phyloP scores from a whole-genome alignment of 2,113 vertebrate genomes.

The Gnathonemus echidnorhynchus region DNA sequence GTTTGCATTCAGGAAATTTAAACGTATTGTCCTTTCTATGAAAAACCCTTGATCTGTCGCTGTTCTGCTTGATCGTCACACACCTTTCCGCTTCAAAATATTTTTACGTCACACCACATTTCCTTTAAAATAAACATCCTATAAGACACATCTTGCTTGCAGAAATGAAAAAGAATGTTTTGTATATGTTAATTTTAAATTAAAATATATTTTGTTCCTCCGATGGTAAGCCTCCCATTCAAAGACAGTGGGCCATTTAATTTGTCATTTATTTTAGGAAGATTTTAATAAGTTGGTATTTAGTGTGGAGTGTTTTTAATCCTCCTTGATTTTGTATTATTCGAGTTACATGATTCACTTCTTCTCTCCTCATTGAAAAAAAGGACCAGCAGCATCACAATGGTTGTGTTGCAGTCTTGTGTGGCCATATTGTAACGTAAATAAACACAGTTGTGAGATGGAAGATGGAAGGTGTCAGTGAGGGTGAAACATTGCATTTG shows the following conservation, averaged over 20 bases:
- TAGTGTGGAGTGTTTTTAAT: neutral
- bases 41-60: neutral
- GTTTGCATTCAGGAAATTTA: slow-evolving; percentile 17
- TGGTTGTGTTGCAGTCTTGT: neutral
- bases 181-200: neutral
- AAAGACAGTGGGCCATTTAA: neutral
- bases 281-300: neutral
- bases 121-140: neutral
- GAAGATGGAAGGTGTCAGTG: slow-evolving; percentile 16
- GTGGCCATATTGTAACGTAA: neutral
- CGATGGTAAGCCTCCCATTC: neutral
- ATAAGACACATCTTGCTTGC: neutral
- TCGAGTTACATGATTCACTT: neutral
- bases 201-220: neutral
- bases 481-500: slow-evolving; percentile 28
- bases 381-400: neutral
- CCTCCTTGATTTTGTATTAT: neutral
- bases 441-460: neutral
- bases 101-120: neutral
- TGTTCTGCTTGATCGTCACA: slow-evolving; percentile 23
- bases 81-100: neutral
- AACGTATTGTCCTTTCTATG: slow-evolving; percentile 22
- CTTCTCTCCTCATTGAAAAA: neutral
- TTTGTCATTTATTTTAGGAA: neutral
- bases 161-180: neutral